Percentiles rank a stretch among this genome's conserved stretches.
phyloP scores from a whole-genome alignment of 2,113 vertebrate species.

The Chionodraco myersi region DNA sequence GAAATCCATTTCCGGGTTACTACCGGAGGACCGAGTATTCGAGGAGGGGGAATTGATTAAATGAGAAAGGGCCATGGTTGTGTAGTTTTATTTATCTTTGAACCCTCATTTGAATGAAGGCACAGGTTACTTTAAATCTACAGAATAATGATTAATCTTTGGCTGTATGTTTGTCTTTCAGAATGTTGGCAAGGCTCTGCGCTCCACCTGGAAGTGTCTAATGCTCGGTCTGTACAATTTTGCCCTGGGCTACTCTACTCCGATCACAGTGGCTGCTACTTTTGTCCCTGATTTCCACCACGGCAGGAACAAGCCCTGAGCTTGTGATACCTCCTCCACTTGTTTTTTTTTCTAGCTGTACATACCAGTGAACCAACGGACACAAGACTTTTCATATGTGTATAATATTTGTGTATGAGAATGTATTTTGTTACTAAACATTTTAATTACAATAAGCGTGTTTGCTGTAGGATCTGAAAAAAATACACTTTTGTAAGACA shows the following conservation, averaged over 20 bases:
- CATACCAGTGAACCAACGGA: not conserved
- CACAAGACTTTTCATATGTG: not conserved
- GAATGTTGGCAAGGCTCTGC: slow-evolving; percentile 90
- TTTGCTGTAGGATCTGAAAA: not conserved
- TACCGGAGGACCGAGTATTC: no score
- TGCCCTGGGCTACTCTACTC: slow-evolving; percentile 86
- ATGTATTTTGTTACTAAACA: not conserved
- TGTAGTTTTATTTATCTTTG: no score
- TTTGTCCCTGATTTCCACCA: slow-evolving; percentile 81
- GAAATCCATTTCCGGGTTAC: no score
- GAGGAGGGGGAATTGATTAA: no score
- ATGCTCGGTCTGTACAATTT: slow-evolving; percentile 90
- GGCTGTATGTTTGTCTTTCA: slow-evolving; percentile 67
- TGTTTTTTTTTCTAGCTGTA: not conserved
- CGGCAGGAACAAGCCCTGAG: slow-evolving; percentile 53
- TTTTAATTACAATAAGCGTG: not conserved
- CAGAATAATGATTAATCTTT: not conserved
- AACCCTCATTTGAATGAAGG: no score
- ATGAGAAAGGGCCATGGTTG: no score
- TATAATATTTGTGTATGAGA: slow-evolving; percentile 19
- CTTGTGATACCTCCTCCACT: not conserved
- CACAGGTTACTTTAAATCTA: not conserved
- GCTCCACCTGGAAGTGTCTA: slow-evolving; percentile 90
- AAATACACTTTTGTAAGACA: not conserved
- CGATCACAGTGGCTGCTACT: slow-evolving; percentile 82